Percentiles rank a stretch among this genome's conserved stretches.
Conservation (phyloP, 2,113 vertebrate genomes). For the Ptilonorhynchus violaceus region DNA sequence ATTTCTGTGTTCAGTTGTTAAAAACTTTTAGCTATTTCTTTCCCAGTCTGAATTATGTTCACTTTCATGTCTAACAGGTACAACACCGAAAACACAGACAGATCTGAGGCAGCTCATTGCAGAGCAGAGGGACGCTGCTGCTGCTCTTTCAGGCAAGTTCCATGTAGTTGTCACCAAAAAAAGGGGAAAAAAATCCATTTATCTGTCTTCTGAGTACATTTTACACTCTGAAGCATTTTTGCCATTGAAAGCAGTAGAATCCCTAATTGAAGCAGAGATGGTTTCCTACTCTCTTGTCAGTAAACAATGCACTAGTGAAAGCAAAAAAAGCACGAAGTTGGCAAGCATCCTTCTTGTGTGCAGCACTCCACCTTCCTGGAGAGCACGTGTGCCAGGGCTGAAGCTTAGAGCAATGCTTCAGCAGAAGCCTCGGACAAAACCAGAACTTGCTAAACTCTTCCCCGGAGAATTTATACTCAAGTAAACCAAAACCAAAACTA, state of each 20-base stretch:
- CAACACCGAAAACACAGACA: not conserved
- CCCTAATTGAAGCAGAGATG: not conserved
- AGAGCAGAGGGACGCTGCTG: not conserved
- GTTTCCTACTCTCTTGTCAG: not conserved
- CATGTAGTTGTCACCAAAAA: not conserved
- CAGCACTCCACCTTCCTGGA: not conserved
- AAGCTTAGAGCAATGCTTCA: not conserved
- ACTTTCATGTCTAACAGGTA: conserved; percentile 21
- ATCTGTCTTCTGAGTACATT: not conserved
- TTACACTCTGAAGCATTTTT: conserved; percentile 17
- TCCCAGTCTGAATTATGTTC: not conserved
- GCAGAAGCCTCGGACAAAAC: not conserved
- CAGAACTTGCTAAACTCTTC: not conserved
- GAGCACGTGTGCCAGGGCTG: not conserved
- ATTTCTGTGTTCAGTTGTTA: conserved; percentile 12
- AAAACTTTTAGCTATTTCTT: not conserved
- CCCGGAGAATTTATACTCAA: not conserved
- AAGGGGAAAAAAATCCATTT: not conserved
- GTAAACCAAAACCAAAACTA: not conserved
- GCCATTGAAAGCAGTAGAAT: not conserved
- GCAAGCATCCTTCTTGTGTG: not conserved
- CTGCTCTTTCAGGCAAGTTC: not conserved
- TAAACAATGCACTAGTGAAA: not conserved
- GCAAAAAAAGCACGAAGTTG: not conserved
- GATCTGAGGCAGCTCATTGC: not conserved